These are phyloP conservation scores for Trachops cirrhosus DNA, from an alignment of 2,797 vertebrate species.

Conservation along the genomic window DNA sequence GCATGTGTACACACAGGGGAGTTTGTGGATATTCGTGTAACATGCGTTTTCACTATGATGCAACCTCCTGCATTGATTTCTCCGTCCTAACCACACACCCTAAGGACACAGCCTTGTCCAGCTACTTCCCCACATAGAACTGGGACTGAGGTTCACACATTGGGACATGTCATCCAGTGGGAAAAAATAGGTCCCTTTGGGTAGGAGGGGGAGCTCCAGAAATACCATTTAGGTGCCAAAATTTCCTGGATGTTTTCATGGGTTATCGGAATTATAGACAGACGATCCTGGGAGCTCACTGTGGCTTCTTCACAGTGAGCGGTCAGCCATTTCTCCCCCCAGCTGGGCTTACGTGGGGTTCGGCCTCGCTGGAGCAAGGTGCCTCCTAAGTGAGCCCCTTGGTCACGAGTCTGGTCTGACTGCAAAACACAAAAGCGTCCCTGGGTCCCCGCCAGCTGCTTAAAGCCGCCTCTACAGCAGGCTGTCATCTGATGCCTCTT, in stretches of 20 bases:
- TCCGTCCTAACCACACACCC: neutral
- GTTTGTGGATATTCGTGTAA: accelerated
- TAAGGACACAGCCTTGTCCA: neutral
- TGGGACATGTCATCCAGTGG: neutral
- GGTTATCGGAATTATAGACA: neutral
- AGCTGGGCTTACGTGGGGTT: accelerated
- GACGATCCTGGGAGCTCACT: neutral
- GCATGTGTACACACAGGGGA: accelerated
- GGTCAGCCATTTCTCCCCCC: neutral
- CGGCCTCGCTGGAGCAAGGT: neutral
- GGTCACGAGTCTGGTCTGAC: neutral
- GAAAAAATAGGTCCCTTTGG: neutral
- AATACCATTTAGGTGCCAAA: neutral
- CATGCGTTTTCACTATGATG: accelerated
- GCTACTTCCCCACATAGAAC: neutral
- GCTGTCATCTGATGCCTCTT: neutral
- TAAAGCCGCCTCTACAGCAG: neutral
- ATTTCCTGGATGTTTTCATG: neutral
- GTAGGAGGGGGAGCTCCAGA: neutral
- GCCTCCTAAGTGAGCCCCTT: neutral
- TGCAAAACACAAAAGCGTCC: neutral
- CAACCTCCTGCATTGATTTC: neutral
- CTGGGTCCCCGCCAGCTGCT: neutral
- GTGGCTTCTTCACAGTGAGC: neutral
- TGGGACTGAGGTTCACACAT: neutral